A percentile compares a stretch with the other conserved stretches of the same genome.
phyloP scores from a whole-genome alignment of 2,797 vertebrate genomes.

The Mastacembelus armatus region DNA sequence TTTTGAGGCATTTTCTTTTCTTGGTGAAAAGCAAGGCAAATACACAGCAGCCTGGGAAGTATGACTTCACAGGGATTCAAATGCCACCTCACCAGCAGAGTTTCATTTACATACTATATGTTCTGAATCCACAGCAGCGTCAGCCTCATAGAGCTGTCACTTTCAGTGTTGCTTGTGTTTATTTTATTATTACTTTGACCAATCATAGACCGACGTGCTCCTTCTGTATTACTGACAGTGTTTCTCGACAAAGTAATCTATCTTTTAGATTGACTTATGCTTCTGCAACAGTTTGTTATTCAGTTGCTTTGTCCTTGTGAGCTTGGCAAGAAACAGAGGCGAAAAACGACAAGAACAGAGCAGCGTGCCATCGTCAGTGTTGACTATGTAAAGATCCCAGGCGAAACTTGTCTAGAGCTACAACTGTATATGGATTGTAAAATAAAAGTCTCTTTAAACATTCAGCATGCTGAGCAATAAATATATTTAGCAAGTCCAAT shows the following conservation, averaged over 20 bases:
- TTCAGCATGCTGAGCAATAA: constrained; percentile 77
- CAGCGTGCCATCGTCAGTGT: constrained; percentile 28
- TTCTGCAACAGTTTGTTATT: constrained; percentile 31
- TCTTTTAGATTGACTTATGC: constrained; percentile 23
- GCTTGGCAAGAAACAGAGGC: constrained; percentile 27
- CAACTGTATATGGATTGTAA: constrained; percentile 79
- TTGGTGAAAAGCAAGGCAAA: neutral
- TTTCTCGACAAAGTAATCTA: constrained; percentile 21
- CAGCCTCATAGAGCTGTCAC: neutral
- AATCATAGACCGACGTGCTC: neutral
- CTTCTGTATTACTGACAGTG: constrained; percentile 5
- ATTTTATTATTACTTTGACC: neutral
- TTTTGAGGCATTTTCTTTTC: constrained; percentile 10
- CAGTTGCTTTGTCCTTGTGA: constrained; percentile 39
- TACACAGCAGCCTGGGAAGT: neutral
- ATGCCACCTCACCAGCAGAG: neutral
- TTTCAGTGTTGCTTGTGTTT: neutral
- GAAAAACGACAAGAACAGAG: constrained; percentile 26
- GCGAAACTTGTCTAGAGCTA: constrained; percentile 41
- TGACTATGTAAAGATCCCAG: constrained; percentile 74
- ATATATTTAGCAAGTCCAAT: constrained; percentile 79
- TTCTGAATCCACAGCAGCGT: constrained; percentile 19
- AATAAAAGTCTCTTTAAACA: constrained; percentile 83
- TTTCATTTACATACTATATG: constrained; percentile 16
- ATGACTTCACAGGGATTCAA: constrained; percentile 12